Conservation (phyloP, 2,888 invertebrate species). For the Lasioglossum leucozonium region DNA sequence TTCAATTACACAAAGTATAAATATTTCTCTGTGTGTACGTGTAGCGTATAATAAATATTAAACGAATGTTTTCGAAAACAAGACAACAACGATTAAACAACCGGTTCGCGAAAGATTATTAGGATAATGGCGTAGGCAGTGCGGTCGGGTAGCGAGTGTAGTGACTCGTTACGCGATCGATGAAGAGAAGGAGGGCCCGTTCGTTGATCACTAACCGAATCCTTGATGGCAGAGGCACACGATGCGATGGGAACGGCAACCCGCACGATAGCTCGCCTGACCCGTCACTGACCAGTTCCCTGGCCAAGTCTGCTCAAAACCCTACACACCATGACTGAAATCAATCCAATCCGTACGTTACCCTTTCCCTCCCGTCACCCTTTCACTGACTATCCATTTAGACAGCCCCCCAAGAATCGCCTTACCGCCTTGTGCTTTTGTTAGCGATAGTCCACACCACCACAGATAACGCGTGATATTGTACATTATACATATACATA, state of each 20-base stretch:
- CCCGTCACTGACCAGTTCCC: slow-evolving; percentile 53
- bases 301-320: slow-evolving; percentile 52
- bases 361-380: slow-evolving; percentile 43
- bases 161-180: slow-evolving; percentile 1
- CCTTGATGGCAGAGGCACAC: slow-evolving; percentile 11
- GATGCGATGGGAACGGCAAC: background rate
- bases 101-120: background rate
- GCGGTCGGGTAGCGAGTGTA: background rate
- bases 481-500: too few relatives aligned
- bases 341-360: slow-evolving; percentile 74
- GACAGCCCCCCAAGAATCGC: slow-evolving; percentile 35
- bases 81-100: background rate
- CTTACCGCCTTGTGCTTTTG: background rate
- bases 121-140: background rate
- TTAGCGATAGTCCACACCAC: background rate
- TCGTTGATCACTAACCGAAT: slow-evolving; percentile 17
- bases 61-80: background rate
- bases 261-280: slow-evolving; percentile 51
- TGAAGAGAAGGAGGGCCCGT: background rate
- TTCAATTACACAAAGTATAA: too few relatives aligned
- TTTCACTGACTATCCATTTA: slow-evolving; percentile 42
- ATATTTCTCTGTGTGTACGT: too few relatives aligned
- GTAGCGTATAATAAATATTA: too few relatives aligned
- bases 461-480: background rate
- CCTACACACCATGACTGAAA: slow-evolving; percentile 60